phyloP scores from a whole-genome alignment of 37 sponge, comb jelly and placozoan species.

The Petrosia ficiformis region DNA sequence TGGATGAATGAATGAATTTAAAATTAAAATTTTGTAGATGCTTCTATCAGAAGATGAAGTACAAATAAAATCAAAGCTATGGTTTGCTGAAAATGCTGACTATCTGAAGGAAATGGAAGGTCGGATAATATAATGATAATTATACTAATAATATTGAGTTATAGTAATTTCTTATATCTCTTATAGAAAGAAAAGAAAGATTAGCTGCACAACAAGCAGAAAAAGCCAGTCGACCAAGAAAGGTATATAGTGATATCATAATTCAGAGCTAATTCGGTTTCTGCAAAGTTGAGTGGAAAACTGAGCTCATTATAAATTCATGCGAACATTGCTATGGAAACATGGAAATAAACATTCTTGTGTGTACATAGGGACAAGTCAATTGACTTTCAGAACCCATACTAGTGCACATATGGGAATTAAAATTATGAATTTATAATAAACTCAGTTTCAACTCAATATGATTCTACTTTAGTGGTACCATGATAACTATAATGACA shows the following conservation, averaged over 20 bases:
- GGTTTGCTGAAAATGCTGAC: conserved; percentile 88
- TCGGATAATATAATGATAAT: neutral
- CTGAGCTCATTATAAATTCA: too few species aligned
- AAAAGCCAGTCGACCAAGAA: conserved; percentile 40
- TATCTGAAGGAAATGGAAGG: conserved; percentile 79
- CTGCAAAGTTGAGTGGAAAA: neutral
- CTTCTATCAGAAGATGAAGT: conserved; percentile 83
- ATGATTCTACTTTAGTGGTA: too few species aligned
- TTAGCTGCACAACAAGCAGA: conserved; percentile 34
- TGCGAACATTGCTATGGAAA: too few species aligned
- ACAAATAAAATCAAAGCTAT: conserved; percentile 71
- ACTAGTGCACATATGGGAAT: too few species aligned
- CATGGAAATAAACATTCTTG: too few species aligned
- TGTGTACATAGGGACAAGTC: too few species aligned
- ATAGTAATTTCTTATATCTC: neutral
- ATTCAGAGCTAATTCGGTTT: neutral
- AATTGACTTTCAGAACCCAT: too few species aligned
- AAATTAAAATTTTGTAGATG: conserved; percentile 40
- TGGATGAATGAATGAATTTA: neutral
- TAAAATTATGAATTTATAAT: too few species aligned
- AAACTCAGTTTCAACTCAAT: too few species aligned
- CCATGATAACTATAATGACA: too few species aligned
- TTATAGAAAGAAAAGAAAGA: conserved; percentile 40
- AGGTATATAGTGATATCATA: conserved; percentile 1
- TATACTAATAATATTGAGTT: neutral